Evolutionary conservation across 2,797 vertebrate species (phyloP), one percentile per base, ranked within the genome.

Genomic region (Chelmon rostratus): DNA sequence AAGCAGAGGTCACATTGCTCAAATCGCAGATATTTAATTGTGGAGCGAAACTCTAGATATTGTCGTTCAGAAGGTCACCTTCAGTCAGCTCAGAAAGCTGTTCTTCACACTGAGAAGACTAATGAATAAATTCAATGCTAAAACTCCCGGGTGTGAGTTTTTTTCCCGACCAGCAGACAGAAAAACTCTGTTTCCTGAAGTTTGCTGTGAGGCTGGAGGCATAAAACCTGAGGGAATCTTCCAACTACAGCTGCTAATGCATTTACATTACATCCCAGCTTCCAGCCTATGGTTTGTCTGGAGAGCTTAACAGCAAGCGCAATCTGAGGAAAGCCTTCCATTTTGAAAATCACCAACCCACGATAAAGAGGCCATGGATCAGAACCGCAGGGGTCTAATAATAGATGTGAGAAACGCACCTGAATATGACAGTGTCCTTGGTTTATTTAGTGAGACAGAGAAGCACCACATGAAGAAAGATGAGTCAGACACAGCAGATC

Each of bases 401-500:
- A 65, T 49, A 77, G 68, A 76, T 49, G 28, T 61, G 58, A 38
- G 57, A 59, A 79, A 78, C 5, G 25, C 66, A 68, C 56, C 4
- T 37, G 54, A 76, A 63, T 70, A 62, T 80, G 68, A 46, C 21
- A 38, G 28, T 13, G 42, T 63, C 78, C 74, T 56, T 8, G 28
- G 37, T 70, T 73, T 72, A 37, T 78, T 72, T 57, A 38, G 66
- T 0, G 10, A 56, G 53, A 69, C 33, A 33, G 52, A 72, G 69
- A 61, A 73, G 13, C 18, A 44, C 44, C 65, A 79, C 52, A 23
- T 37, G 62, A 69, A 76, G 82, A 75, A 25, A 31, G 65, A 86
- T 70, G 83, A 86, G 70, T 74, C 70, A 79, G 64, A 61, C n/a
- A 3, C 62, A 46, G 73, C 47, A 50, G 65, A 64, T 81, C 46